Base-by-base conservation (phyloP, 2,797 vertebrate genomes). In the Crenichthys baileyi region DNA sequence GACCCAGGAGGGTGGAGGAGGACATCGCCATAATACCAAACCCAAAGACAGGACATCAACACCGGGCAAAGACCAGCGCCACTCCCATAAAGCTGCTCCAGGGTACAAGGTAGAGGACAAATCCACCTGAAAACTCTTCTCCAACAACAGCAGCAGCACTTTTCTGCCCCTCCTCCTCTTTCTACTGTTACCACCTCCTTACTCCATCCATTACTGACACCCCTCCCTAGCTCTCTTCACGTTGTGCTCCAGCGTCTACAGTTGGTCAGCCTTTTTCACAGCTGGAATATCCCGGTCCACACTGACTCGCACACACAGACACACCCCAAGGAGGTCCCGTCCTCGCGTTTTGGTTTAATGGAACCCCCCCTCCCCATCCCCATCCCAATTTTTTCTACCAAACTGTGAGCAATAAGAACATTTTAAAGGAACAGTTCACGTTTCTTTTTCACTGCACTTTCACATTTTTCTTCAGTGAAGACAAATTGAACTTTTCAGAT, bases 21-120 rank as follows among this genome's bases (percentile, higher is more conserved):
- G 95, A 87, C 97, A 93, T 78, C 96, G 96, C 70, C 84, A 84
- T 95, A 98, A 96, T 94, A 96, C 95, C 95, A 98, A 97, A 95
- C 95, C 94, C 90, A 98, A 97, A 96, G 98, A 98, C 89, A 96
- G 95, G 94, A 94, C 94, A 74, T 92, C 96, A 82, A 95, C 96
- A 51, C 95, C 96, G 16, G 95, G 96, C 93, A 99, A 98, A 96
- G 98, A 99, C 94, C 96, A 96, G 90, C 97, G 97, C 88, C 95
- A 89, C 55, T 95, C 96, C 94, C 96, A 97, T 96, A 99, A 98
- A 96, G 94, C 83, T 93, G 94, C 96, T 91, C 96, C 97, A 91
- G 98, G 98, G 97, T 98, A 99, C 97, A 99, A 99, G 98, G 98
- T 98, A 97, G 98, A 99, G 97, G 98, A 99, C 95, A 99, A 99